Evolutionary conservation across 64 coral and sea anemone species (phyloP).

Genomic region (Montipora foliosa): DNA sequence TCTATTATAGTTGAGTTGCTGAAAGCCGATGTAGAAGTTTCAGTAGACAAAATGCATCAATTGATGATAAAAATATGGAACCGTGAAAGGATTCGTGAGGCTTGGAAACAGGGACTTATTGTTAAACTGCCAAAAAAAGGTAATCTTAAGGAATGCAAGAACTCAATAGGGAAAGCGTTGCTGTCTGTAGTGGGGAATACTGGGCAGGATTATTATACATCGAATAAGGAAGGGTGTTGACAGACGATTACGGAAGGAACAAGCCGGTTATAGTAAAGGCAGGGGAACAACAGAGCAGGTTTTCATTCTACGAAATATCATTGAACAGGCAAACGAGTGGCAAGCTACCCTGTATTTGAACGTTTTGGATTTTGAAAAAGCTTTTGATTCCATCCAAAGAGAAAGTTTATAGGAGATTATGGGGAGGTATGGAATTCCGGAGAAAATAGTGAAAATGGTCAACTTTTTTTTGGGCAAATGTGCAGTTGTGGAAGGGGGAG

Average conservation of each 20-base stretch:
- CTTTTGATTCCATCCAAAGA: no score
- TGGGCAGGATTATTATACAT: conserved; percentile 20
- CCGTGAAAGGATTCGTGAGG: background rate
- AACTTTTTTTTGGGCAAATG: no score
- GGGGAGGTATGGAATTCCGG: no score
- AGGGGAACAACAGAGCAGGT: conserved; percentile 2
- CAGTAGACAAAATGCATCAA: no score
- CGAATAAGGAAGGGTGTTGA: background rate
- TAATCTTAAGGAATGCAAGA: conserved; percentile 37
- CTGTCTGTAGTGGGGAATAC: conserved; percentile 40
- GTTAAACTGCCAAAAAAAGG: conserved; percentile 49
- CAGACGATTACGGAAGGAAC: conserved; percentile 30
- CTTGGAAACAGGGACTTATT: conserved; percentile 34
- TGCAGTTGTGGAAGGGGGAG: no score
- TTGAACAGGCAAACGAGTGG: no score
- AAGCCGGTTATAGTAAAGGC: conserved; percentile 45
- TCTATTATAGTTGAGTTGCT: background rate
- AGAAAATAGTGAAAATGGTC: no score
- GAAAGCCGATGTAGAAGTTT: no score
- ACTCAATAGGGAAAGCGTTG: background rate
- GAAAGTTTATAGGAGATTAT: no score
- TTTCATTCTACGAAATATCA: conserved; percentile 11
- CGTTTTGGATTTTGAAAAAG: no score
- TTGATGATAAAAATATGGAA: background rate
- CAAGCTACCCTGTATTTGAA: no score